These are phyloP conservation scores for Camponotus fellah DNA, from an alignment of 2,888 invertebrate species.

Conservation along the genomic window DNA sequence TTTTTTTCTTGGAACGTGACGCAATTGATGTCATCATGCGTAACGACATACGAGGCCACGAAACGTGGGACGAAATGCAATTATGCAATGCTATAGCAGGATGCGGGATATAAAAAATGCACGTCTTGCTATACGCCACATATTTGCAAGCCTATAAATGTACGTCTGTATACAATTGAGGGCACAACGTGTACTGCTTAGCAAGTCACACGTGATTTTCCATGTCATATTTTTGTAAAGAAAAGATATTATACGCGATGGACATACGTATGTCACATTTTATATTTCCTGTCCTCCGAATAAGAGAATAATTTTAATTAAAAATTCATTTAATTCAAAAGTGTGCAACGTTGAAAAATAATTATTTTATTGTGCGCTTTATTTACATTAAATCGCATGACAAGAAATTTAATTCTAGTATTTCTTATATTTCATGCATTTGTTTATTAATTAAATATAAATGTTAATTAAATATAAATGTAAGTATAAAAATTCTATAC, in stretches of 20 bases:
- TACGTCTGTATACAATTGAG: conserved; percentile 11
- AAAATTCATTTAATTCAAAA: not conserved
- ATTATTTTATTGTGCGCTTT: not conserved
- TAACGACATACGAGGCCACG: not conserved
- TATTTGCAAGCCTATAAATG: not conserved
- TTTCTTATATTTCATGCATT: no score
- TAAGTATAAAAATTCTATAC: not conserved
- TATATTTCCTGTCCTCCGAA: not conserved
- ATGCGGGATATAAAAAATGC: conserved; percentile 17
- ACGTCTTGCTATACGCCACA: conserved; percentile 17
- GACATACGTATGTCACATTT: not conserved
- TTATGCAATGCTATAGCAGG: conserved; percentile 29
- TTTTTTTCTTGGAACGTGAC: conserved; percentile 10
- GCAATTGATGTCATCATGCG: not conserved
- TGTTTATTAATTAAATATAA: not conserved
- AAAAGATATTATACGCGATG: not conserved
- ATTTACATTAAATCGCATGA: not conserved
- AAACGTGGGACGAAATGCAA: conserved; percentile 12
- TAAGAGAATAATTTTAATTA: not conserved
- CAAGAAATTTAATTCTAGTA: not conserved
- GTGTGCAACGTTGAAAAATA: not conserved
- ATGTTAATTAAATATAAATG: not conserved
- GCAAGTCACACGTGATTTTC: not conserved
- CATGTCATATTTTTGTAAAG: not conserved
- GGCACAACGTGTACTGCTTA: not conserved